A percentile compares a stretch with the other conserved stretches of the same genome.
phyloP scores from a whole-genome alignment of 2,113 vertebrate species.

The Blennius ocellaris region DNA sequence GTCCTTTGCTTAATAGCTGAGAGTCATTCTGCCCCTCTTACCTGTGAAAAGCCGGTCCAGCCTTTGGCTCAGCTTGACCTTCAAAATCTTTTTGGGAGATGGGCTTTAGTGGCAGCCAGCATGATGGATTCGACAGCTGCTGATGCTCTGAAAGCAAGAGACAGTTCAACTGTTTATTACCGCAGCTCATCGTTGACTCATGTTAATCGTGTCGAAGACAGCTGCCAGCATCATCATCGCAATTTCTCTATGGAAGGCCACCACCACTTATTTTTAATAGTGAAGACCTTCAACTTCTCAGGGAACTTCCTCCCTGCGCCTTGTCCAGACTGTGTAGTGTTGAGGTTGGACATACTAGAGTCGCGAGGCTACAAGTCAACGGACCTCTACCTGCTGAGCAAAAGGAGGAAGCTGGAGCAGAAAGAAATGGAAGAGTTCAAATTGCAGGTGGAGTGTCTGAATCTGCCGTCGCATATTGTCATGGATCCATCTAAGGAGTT shows the following conservation, averaged over 20 bases:
- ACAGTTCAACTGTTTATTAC: conserved; percentile 8
- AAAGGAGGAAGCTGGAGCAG: conserved; percentile 51
- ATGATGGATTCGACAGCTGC: neutral
- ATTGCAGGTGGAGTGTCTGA: conserved; percentile 58
- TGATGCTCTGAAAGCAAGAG: neutral
- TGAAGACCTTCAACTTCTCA: neutral
- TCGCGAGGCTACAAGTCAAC: rapidly evolving
- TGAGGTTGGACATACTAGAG: neutral
- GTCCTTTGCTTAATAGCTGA: conserved; percentile 2
- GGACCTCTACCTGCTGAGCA: conserved; percentile 54
- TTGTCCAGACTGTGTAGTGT: conserved; percentile 20
- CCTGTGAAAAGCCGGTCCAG: conserved; percentile 35
- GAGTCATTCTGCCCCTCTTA: conserved; percentile 23
- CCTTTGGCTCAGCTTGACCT: conserved; percentile 1
- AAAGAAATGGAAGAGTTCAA: conserved; percentile 62
- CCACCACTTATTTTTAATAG: rapidly evolving
- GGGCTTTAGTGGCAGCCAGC: conserved; percentile 36
- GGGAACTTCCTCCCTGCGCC: neutral
- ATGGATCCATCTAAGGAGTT: conserved; percentile 62
- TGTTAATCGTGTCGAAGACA: neutral
- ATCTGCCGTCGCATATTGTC: conserved; percentile 38
- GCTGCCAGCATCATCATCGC: neutral
- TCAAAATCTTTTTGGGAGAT: conserved; percentile 8
- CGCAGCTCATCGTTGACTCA: neutral
- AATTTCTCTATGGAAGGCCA: neutral